Evolutionary conservation across 2,888 invertebrate genomes (phyloP).

Genomic region (Tipula helvola): DNA sequence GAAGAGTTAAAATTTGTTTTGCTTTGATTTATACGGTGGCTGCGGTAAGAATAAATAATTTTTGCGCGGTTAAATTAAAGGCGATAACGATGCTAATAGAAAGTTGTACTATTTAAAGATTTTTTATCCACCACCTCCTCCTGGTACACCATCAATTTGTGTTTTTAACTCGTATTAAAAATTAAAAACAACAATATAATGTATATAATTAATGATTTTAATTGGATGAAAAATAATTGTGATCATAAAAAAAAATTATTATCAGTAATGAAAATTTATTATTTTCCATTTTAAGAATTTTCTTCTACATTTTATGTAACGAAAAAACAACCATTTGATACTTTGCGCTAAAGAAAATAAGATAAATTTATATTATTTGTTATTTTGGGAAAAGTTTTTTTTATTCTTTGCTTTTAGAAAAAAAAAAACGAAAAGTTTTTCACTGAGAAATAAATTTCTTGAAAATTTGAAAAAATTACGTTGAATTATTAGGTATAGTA

Average conservation of each 20-base stretch:
- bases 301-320: background rate
- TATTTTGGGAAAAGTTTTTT: background rate
- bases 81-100: background rate
- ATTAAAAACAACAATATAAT: background rate
- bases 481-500: background rate
- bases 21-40: background rate
- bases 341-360: background rate
- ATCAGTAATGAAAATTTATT: background rate
- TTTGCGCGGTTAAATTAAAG: background rate
- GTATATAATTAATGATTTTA: background rate
- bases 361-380: background rate
- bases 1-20: background rate
- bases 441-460: background rate
- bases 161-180: background rate
- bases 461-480: background rate
- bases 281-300: background rate
- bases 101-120: background rate
- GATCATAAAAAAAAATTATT: background rate
- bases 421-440: background rate
- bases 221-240: background rate
- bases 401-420: background rate
- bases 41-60: background rate
- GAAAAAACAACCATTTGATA: background rate
- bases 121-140: no score
- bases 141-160: background rate